Conservation (phyloP, 2,888 invertebrate genomes). For the Nemotelus nigrinus region DNA sequence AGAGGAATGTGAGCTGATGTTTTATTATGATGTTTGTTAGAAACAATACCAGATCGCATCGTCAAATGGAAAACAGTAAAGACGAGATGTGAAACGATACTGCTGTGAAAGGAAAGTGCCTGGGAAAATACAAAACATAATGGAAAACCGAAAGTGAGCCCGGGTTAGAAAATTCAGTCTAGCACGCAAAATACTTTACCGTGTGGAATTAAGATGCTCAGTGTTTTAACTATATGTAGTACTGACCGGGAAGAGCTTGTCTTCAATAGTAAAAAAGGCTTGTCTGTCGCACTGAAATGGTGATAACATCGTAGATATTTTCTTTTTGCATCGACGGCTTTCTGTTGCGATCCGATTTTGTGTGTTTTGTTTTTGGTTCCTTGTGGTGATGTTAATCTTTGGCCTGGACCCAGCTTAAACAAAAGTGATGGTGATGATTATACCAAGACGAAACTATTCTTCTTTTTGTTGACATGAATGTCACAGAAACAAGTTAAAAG, state of each 20-base stretch:
- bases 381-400: constrained; percentile 37
- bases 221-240: constrained; percentile 1
- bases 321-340: constrained; percentile 15
- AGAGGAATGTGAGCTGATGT: constrained; percentile 19
- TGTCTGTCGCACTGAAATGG: constrained; percentile 11
- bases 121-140: constrained; percentile 1
- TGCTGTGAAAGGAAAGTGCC: neutral
- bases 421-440: constrained; percentile 31
- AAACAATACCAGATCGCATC: constrained; percentile 34
- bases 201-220: constrained; percentile 7
- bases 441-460: constrained; percentile 30
- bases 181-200: constrained; percentile 1
- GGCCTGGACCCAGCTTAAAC: constrained; percentile 26
- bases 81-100: neutral
- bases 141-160: constrained; percentile 18
- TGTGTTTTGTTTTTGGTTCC: neutral
- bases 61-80: constrained; percentile 12
- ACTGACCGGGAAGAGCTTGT: constrained; percentile 6
- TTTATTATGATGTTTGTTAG: constrained; percentile 13
- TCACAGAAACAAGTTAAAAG: too few relatives aligned
- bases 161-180: neutral
- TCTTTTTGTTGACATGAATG: neutral
- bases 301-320: neutral
- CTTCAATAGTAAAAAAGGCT: constrained; percentile 9
- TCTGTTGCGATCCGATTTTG: constrained; percentile 17